Evolutionary conservation across 2,888 invertebrate species (phyloP).

Genomic region (Apocheima hispidaria): DNA sequence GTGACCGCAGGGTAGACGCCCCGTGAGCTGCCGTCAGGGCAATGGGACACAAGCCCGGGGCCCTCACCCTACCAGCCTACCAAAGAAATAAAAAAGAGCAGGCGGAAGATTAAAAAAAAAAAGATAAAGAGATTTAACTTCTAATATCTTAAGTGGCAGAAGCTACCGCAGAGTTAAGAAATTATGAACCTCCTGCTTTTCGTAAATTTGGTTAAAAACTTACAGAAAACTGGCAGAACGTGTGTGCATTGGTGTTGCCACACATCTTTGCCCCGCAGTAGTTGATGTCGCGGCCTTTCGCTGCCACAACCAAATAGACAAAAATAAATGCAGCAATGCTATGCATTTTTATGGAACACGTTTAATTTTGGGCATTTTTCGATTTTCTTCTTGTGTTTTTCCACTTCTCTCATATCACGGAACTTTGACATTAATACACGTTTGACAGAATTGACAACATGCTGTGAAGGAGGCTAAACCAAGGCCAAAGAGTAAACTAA

Average conservation of each 20-base stretch:
- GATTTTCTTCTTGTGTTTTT: slow-evolving; percentile 36
- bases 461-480: background rate
- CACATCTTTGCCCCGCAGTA: slow-evolving; percentile 77
- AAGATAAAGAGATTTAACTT: too few relatives aligned
- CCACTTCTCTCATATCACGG: slow-evolving; percentile 8
- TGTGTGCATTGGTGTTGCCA: slow-evolving; percentile 64
- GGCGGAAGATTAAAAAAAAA: too few relatives aligned
- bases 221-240: slow-evolving; percentile 72
- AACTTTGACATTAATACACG: slow-evolving; percentile 34
- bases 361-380: slow-evolving; percentile 58
- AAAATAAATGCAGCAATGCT: slow-evolving; percentile 43
- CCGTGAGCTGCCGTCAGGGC: too few relatives aligned
- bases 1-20: too few relatives aligned
- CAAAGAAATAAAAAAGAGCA: too few relatives aligned
- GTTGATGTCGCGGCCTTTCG: slow-evolving; percentile 50
- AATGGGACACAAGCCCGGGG: too few relatives aligned
- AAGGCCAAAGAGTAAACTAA: too few relatives aligned
- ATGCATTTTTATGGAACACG: slow-evolving; percentile 56
- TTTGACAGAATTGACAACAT: background rate
- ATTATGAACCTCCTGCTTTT: too few relatives aligned
- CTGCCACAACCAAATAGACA: slow-evolving; percentile 33
- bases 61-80: too few relatives aligned
- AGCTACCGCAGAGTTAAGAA: too few relatives aligned
- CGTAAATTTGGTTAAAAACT: slow-evolving; percentile 46
- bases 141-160: too few relatives aligned